Evolutionary conservation across 2,797 vertebrate genomes (phyloP).

Genomic region (Cheirogaleus major): DNA sequence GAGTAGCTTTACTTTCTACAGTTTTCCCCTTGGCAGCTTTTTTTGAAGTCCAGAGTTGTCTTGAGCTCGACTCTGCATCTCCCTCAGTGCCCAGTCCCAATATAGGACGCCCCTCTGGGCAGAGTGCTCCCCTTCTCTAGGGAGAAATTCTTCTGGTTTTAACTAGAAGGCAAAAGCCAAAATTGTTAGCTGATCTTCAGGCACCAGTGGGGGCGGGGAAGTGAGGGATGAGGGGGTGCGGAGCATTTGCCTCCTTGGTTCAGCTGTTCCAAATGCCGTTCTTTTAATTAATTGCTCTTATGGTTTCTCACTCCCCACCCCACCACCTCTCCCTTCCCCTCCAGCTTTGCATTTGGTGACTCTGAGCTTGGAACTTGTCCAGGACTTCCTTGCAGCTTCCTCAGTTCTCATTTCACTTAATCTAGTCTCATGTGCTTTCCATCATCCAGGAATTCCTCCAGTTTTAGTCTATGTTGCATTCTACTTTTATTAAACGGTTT

Average conservation of each 20-base stretch:
- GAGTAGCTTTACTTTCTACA: not conserved
- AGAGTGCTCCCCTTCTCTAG: not conserved
- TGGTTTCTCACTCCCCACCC: conserved; percentile 45
- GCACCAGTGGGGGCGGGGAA: not conserved
- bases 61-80: not conserved
- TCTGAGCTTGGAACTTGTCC: conserved; percentile 52
- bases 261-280: conserved; percentile 54
- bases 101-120: not conserved
- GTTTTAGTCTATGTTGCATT: not conserved
- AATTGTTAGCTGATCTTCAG: conserved; percentile 18
- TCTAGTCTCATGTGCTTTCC: not conserved
- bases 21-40: not conserved
- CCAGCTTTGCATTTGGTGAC: conserved; percentile 59
- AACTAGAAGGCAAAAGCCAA: conserved; percentile 34
- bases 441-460: not conserved
- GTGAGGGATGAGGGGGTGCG: not conserved
- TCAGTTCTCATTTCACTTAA: not conserved
- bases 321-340: not conserved
- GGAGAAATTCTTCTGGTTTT: conserved; percentile 40
- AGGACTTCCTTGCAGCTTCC: not conserved
- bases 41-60: not conserved
- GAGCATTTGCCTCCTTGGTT: conserved; percentile 13
- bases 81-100: not conserved
- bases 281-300: conserved; percentile 68
- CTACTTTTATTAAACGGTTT: not conserved